Evolutionary conservation across 1,140 invertebrate genomes (phyloP).

Genomic region (Spodoptera frugiperda): DNA sequence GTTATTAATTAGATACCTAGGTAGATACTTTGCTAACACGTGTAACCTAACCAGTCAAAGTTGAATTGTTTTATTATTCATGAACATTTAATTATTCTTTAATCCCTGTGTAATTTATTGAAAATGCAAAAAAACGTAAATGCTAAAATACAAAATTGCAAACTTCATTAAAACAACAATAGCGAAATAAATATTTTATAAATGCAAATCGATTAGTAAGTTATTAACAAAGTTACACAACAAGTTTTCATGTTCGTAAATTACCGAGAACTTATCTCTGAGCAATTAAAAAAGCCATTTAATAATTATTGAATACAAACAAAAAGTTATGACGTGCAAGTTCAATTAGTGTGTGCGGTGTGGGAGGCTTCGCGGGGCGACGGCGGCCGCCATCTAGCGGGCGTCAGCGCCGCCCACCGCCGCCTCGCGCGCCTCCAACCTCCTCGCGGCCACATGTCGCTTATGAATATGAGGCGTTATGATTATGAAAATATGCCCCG

Average conservation of each 20-base stretch:
- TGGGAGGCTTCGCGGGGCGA: constrained; percentile 82
- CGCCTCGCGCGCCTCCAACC: constrained; percentile 56
- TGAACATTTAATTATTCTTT: constrained; percentile 8
- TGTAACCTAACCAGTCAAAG: constrained; percentile 25
- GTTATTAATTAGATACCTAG: neutral
- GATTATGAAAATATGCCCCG: constrained; percentile 87
- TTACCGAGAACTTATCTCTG: constrained; percentile 45
- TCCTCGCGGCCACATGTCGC: constrained; percentile 72
- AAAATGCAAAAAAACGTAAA: neutral
- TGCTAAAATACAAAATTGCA: constrained; percentile 16
- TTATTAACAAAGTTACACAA: constrained; percentile 39
- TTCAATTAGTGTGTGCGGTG: constrained; percentile 83
- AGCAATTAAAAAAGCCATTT: constrained; percentile 50
- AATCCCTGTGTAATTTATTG: neutral
- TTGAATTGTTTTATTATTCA: constrained; percentile 18
- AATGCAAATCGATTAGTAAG: constrained; percentile 32
- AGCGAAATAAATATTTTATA: constrained; percentile 17
- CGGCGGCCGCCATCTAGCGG: constrained; percentile 82
- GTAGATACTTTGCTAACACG: constrained; percentile 4
- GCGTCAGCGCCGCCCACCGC: constrained; percentile 78
- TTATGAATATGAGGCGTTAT: constrained; percentile 87
- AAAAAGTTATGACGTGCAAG: constrained; percentile 82
- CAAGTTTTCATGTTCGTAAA: constrained; percentile 37
- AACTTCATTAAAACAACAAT: constrained; percentile 31
- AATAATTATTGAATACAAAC: constrained; percentile 67